Conservation (phyloP, 2,888 invertebrate species). For the Orthosia gracilis region DNA sequence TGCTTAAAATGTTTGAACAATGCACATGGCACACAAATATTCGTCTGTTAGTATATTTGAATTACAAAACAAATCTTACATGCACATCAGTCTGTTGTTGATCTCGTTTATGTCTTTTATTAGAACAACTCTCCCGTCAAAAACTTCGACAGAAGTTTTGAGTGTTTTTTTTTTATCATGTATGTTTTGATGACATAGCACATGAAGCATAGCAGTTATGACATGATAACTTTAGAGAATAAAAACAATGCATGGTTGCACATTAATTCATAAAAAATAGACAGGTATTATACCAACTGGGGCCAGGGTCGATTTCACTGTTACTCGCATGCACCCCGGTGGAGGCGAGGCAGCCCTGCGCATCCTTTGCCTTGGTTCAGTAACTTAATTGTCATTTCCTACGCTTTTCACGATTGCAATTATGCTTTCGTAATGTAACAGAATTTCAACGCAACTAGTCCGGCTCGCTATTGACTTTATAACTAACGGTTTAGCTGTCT, state of each 20-base stretch:
- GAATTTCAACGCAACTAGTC: conserved; percentile 47
- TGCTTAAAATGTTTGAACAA: neutral
- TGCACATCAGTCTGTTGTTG: too few relatives aligned
- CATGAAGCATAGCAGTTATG: neutral
- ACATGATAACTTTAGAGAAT: neutral
- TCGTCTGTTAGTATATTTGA: too few relatives aligned
- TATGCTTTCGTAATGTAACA: conserved; percentile 61
- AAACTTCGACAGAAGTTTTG: neutral
- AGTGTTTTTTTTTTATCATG: neutral
- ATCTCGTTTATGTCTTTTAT: conserved; percentile 46
- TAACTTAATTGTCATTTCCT: conserved; percentile 66
- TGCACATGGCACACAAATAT: neutral
- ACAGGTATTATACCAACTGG: conserved; percentile 2
- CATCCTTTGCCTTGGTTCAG: conserved; percentile 70
- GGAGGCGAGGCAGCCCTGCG: conserved; percentile 52
- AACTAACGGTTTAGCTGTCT: conserved; percentile 16
- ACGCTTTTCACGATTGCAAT: conserved; percentile 66
- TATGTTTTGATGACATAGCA: too few relatives aligned
- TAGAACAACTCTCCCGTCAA: neutral
- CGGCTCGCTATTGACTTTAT: conserved; percentile 30
- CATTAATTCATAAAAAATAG: conserved; percentile 4
- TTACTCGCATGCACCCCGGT: neutral
- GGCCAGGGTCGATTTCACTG: conserved; percentile 47
- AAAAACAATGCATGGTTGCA: neutral
- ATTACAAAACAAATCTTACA: too few relatives aligned